Base-by-base conservation (phyloP, 2,797 vertebrate genomes). In the Gallinago stenura region DNA sequence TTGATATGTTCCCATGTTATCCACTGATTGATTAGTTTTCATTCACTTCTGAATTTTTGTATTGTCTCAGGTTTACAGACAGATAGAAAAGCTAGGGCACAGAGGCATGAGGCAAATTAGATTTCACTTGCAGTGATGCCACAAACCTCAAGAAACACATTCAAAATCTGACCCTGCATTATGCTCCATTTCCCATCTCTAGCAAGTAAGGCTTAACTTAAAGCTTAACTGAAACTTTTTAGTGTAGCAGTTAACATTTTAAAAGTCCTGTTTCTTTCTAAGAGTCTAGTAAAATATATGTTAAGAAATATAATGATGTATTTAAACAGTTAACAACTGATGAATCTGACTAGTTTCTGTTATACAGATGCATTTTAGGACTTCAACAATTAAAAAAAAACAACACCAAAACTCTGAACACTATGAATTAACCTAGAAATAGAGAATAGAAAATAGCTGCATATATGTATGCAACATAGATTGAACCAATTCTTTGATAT, bases 1-100 rank as follows among this genome's bases (percentile, higher is more conserved):
- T 24, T 72, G 57, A 22, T 45, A 7, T 0, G 0, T 54, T 43
- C 54, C 53, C 3, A 0, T 15, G 33, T 30, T 61, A 39, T 33
- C 39, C 65, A 6, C 33, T 69, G 26, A 37, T 37, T 10, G 37
- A 7, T 17, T 21, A 16, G 58, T 69, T 30, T 54, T 30, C 54
- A 50, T n/a, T 69, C 37, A 25, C 26, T 72, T 26, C 19, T 35
- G 45, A 50, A 16, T 45, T 30, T 57, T 28, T 65, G 15, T 61
- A 19, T 15, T 48, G 7, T 72, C 41, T 65, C 33, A n/a, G 17
- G 7, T 76, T 87, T 76, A 28, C 7, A 51, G 35, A 28, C 10
- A 31, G 7, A 0, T 16, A 19, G 43, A 22, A 84, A 76, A 87
- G 24, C 58, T 53, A 53, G 50, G n/a, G 41, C 70, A 50, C 12